Conservation (phyloP, 2,888 invertebrate species). For the Rhagonycha fulva region DNA sequence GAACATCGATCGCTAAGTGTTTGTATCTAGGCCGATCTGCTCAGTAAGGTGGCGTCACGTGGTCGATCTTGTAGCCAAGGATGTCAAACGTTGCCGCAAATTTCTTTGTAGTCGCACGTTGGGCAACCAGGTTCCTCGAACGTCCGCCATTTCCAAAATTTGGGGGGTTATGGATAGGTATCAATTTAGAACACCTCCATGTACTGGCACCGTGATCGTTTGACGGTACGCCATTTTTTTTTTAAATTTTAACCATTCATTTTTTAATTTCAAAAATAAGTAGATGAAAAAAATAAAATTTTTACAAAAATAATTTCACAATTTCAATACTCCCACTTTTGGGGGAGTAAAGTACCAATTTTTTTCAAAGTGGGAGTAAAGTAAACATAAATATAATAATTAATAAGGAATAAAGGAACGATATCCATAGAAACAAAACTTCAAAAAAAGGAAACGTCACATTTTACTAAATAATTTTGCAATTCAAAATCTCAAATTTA, state of each 20-base stretch:
- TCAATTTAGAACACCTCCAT: slow-evolving; percentile 62
- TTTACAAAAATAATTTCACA: too few species aligned
- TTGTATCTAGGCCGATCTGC: slow-evolving; percentile 63
- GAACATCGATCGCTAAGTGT: slow-evolving; percentile 63
- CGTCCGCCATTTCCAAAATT: slow-evolving; percentile 68
- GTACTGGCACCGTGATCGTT: slow-evolving; percentile 58
- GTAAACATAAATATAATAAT: too few species aligned
- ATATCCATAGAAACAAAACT: too few species aligned
- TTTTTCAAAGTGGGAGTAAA: too few species aligned
- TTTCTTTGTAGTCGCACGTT: slow-evolving; percentile 59
- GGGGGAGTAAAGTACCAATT: too few species aligned
- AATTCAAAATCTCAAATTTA: too few species aligned
- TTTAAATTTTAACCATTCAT: slow-evolving; percentile 13
- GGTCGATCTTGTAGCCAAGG: slow-evolving; percentile 65
- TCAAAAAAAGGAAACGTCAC: too few species aligned
- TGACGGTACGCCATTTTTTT: slow-evolving; percentile 60
- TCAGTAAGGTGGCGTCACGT: slow-evolving; percentile 68
- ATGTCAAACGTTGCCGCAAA: slow-evolving; percentile 55
- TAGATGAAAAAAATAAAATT: too few species aligned
- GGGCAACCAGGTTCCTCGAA: slow-evolving; percentile 62
- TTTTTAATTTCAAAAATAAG: too few species aligned
- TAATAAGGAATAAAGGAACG: too few species aligned
- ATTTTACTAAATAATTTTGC: too few species aligned
- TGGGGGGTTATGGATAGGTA: slow-evolving; percentile 63
- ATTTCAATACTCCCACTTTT: too few species aligned